Conservation (phyloP, 2,113 vertebrate genomes). For the Lepisosteus osseus region DNA sequence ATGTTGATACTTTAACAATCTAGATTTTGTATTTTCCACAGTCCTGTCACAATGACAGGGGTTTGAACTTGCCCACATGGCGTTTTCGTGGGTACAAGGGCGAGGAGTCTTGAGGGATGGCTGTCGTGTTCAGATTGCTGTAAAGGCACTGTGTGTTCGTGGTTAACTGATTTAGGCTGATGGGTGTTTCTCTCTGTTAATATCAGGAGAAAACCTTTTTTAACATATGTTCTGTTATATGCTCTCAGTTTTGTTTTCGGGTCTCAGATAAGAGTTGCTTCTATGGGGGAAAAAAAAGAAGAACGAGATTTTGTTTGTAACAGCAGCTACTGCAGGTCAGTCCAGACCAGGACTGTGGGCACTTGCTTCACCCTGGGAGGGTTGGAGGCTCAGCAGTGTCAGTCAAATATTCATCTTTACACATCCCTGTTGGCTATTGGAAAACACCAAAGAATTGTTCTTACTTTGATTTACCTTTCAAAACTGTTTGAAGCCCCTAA, state of each 20-base stretch:
- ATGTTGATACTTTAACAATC: neutral
- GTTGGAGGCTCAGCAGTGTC: too few species aligned
- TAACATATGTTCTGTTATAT: constrained; percentile 26
- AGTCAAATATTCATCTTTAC: too few species aligned
- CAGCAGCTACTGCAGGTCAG: too few species aligned
- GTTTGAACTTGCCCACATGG: constrained; percentile 1
- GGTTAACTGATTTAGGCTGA: neutral
- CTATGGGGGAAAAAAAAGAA: neutral
- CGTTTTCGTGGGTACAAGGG: constrained; percentile 7
- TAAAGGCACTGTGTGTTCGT: neutral
- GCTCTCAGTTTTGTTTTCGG: constrained; percentile 19
- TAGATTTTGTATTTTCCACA: neutral
- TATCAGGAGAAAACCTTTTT: constrained; percentile 22
- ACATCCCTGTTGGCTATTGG: too few species aligned
- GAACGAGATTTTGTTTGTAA: too few species aligned
- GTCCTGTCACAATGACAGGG: neutral
- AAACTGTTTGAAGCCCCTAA: too few species aligned
- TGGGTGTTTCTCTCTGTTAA: neutral
- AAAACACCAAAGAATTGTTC: too few species aligned
- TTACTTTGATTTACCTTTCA: too few species aligned
- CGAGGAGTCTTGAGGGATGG: constrained; percentile 6
- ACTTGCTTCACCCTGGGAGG: too few species aligned
- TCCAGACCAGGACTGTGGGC: too few species aligned
- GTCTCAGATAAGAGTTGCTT: constrained; percentile 20
- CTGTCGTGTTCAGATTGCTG: constrained; percentile 6